Base-by-base conservation (phyloP, 2,888 invertebrate genomes). In the Macrophya alboannulata region DNA sequence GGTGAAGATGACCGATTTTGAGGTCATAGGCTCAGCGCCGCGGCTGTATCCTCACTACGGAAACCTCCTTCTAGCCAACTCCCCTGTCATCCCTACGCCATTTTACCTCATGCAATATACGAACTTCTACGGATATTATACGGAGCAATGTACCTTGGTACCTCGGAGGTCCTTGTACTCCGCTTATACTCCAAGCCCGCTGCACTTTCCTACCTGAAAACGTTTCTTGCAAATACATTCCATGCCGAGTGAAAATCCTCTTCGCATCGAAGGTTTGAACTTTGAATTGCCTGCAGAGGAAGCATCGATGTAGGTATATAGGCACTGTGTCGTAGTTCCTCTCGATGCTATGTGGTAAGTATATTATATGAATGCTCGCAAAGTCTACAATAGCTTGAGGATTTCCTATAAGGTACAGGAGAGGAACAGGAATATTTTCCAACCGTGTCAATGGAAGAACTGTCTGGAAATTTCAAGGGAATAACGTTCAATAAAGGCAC, bases 401-500 rank as follows among this genome's bases (percentile, higher is more conserved):
- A 77, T 77, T 77, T 77, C n/a, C 55, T 55, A 77, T 31, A 55
- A 6, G 55, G 31, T n/a, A 51, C 12, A 37, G 17, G 51, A 37
- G 43, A 31, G 5, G 45, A 45, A 72, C 43, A 72, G 21, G 21
- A 21, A 83, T 83, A 83, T 83, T 83, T 83, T 48, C 45, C 68
- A 21, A 10, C 37, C 68, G 48, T 81, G 81, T 83, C 83, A 43
- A 45, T 31, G 45, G 68, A 83, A 83, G 62, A 83, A 71, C 83
- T 51, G 65, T 83, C 83, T 68, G 48, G 68, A 83, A 83, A 83
- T 83, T 83, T 83, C 51, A 68, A 83, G 83, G 71, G 68, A 83
- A 83, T 83, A 83, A 83, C 83, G 83, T 68, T 83, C 83, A 48
- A 83, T 83, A 68, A 68, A 83, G 83, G 83, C 48, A 83, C 68